Conservation (phyloP, 1,140 invertebrate species). For the Trigoniulus corallinus region DNA sequence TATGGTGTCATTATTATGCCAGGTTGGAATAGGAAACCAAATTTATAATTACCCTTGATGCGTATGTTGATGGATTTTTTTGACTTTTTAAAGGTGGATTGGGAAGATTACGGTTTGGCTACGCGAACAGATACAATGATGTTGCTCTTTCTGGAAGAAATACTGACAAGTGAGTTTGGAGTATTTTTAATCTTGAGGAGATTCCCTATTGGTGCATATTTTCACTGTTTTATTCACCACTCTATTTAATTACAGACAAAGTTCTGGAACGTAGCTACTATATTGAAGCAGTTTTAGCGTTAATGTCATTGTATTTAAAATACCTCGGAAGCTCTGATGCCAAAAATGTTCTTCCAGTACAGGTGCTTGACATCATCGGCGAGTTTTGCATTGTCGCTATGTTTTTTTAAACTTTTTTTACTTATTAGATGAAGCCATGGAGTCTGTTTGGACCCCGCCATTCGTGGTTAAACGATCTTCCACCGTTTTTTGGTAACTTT, state of each 20-base stretch:
- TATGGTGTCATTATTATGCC: background rate
- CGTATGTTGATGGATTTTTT: background rate
- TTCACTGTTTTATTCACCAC: no score
- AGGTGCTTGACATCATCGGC: no score
- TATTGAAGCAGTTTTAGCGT: background rate
- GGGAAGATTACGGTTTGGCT: background rate
- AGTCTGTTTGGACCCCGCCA: conserved; percentile 14
- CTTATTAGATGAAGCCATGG: background rate
- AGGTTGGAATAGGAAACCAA: background rate
- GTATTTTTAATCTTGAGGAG: no score
- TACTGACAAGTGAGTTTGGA: conserved; percentile 14
- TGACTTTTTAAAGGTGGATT: background rate
- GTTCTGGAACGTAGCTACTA: background rate
- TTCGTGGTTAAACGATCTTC: conserved; percentile 15
- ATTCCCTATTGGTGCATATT: no score
- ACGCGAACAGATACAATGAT: background rate
- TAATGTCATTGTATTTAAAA: background rate
- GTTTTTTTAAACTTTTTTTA: background rate
- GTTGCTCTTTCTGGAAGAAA: background rate
- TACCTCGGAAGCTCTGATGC: background rate
- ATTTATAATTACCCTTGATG: background rate
- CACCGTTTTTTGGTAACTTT: conserved; percentile 18
- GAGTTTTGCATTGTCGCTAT: no score
- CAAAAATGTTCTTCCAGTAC: background rate
- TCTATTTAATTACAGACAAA: background rate